Evolutionary conservation across 1,140 invertebrate species (phyloP), one percentile per base, ranked within the genome.

Genomic region (Lysiphlebus fabarum): DNA sequence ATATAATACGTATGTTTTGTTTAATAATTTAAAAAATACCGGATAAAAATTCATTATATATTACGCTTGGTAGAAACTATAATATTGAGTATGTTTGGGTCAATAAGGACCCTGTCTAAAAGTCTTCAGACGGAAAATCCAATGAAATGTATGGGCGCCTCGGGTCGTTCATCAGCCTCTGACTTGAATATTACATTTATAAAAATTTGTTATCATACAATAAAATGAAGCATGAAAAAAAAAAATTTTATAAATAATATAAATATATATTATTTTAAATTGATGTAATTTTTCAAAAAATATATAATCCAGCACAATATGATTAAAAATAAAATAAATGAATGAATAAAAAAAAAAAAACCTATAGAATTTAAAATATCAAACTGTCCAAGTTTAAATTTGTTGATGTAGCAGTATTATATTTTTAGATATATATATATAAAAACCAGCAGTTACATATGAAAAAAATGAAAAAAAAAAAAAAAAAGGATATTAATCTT

Each of bases 71-170:
- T 37, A 37, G 34, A 44, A 56, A 33, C 53, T 53, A 56, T 61
- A 64, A n/a, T 68, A 70, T 71, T 68, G 72, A 69, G 63, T 54
- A 26, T 26, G 17, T 26, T 45, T 65, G 49, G 66, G 67, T 71
- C 72, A 75, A 73, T 71, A 64, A 65, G 50, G 58, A 56, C 66
- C 64, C 73, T 76, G 74, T 76, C 70, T 68, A 62, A 59, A 67
- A 58, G 66, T 74, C 67, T 65, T 69, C 63, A 64, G 63, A 64
- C 72, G 65, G 71, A 72, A 76, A 75, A 76, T 70, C 67, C 60
- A 66, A 75, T 72, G 69, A 75, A 75, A 71, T 72, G 66, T 67
- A 60, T 66, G 33, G 74, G 73, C 70, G 72, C 70, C 71, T 68
- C 63, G 53, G 61, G 61, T 47, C 41, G 17, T 26, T 26, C 17